phyloP scores from a whole-genome alignment of 2,113 vertebrate genomes.

The Calonectris borealis region DNA sequence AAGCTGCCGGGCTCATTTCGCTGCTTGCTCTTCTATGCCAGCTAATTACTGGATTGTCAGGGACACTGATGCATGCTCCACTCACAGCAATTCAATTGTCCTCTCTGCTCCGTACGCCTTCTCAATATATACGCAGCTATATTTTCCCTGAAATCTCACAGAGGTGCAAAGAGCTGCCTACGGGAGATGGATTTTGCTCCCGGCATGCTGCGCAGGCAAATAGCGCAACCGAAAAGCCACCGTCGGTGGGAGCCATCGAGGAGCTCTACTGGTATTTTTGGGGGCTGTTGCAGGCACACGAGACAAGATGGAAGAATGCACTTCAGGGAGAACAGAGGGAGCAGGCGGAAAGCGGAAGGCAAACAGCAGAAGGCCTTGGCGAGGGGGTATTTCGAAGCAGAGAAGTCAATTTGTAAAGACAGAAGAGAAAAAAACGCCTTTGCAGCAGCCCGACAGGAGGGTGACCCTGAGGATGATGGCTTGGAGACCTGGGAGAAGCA shows the following conservation, averaged over 20 bases:
- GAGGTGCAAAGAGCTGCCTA: slow-evolving; percentile 26
- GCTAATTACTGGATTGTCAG: slow-evolving; percentile 46
- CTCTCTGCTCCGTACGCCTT: background rate
- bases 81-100: slow-evolving; percentile 35
- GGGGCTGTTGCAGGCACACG: background rate
- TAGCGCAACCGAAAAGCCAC: background rate
- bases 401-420: background rate
- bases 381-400: background rate
- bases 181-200: background rate
- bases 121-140: background rate
- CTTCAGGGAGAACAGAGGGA: background rate
- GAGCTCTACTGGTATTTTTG: background rate
- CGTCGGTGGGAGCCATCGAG: background rate
- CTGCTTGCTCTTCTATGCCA: slow-evolving; percentile 12
- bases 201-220: fast-evolving
- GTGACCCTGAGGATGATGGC: background rate
- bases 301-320: background rate
- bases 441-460: background rate
- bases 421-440: background rate
- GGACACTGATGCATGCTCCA: slow-evolving; percentile 61
- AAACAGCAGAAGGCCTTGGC: background rate
- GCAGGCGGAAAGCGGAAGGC: background rate
- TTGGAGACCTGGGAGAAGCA: background rate
- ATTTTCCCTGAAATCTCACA: background rate
- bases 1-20: background rate